Percentiles rank a stretch among this genome's conserved stretches.
These are phyloP conservation scores for Labia minor DNA, from an alignment of 2,888 invertebrate genomes.

Conservation along the genomic window DNA sequence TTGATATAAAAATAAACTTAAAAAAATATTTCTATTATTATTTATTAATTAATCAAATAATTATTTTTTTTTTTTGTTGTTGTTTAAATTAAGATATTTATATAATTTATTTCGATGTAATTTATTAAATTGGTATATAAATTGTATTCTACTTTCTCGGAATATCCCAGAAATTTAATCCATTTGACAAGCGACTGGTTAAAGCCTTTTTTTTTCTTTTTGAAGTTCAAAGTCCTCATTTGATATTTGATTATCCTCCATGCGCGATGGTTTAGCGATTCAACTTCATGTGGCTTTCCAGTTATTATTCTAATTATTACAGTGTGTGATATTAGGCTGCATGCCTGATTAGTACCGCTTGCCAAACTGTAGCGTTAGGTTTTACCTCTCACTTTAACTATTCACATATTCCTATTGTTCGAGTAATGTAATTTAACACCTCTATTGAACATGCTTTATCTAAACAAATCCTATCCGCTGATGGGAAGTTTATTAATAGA, in stretches of 20 bases:
- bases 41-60: too few species aligned
- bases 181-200: not conserved
- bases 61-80: too few species aligned
- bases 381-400: not conserved
- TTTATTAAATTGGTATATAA: too few species aligned
- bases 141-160: too few species aligned
- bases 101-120: too few species aligned
- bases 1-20: too few species aligned
- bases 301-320: slow-evolving; percentile 1
- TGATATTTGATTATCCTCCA: not conserved
- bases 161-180: not conserved
- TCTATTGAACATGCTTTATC: not conserved
- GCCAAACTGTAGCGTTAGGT: not conserved
- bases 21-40: too few species aligned
- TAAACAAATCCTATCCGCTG: not conserved
- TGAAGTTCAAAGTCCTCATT: not conserved
- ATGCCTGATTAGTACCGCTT: not conserved
- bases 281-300: not conserved
- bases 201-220: not conserved
- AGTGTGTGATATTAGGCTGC: not conserved
- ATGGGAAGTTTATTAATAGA: too few species aligned
- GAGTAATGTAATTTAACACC: not conserved
- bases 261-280: not conserved
- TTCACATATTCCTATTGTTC: slow-evolving; percentile 13
- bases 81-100: too few species aligned